A percentile compares a stretch with the other conserved stretches of the same genome.
Evolutionary conservation across 2,113 vertebrate species (phyloP).

Genomic region (Patagioenas fasciata): DNA sequence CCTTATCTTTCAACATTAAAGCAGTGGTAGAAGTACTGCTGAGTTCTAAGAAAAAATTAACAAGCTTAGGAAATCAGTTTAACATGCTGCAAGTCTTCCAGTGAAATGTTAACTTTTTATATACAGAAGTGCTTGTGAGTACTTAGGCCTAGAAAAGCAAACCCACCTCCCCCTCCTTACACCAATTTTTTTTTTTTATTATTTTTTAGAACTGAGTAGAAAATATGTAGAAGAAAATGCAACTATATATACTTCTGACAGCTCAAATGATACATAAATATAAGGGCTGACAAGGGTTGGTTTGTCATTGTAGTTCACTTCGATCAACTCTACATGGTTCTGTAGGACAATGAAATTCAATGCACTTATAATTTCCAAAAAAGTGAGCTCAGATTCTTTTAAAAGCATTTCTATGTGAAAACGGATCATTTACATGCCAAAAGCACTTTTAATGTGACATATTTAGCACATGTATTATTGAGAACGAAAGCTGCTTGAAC

Average conservation of each 20-base stretch:
- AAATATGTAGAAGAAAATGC: constrained; percentile 78
- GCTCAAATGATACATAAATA: constrained; percentile 84
- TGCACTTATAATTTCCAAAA: constrained; percentile 85
- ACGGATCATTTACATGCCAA: constrained; percentile 91
- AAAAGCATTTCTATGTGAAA: constrained; percentile 86
- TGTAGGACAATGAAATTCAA: constrained; percentile 85
- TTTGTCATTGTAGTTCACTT: constrained; percentile 81
- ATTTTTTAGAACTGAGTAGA: constrained; percentile 59
- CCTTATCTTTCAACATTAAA: constrained; percentile 60
- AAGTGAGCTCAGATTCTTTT: constrained; percentile 82
- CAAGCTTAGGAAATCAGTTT: constrained; percentile 65
- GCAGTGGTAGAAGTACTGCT: constrained; percentile 38
- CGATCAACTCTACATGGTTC: constrained; percentile 84
- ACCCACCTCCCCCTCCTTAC: constrained; percentile 46
- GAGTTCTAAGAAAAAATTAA: constrained; percentile 62
- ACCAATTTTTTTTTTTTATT: constrained; percentile 38
- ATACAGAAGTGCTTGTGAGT: constrained; percentile 54
- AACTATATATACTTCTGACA: constrained; percentile 80
- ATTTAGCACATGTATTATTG: constrained; percentile 96
- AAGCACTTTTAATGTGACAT: constrained; percentile 93
- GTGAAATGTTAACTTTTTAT: constrained; percentile 71
- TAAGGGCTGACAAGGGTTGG: constrained; percentile 82
- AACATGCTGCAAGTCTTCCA: constrained; percentile 45
- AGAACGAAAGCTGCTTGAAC: constrained; percentile 89
- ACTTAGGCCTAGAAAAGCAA: constrained; percentile 54